Conservation (phyloP, 2,888 invertebrate species). For the Meandrusa payeni region DNA sequence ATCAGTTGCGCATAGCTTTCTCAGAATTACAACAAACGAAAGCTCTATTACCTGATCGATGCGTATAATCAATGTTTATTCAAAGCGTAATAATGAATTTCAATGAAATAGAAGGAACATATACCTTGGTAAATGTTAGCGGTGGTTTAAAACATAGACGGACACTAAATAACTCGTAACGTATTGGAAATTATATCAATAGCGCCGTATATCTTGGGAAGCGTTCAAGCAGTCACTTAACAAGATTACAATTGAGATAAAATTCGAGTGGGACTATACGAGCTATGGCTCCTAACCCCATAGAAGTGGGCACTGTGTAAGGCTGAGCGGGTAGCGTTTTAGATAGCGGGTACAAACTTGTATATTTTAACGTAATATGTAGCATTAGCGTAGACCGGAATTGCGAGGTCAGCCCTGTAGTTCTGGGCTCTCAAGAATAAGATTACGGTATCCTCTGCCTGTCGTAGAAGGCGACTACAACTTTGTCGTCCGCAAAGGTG, state of each 20-base stretch:
- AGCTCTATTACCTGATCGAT: constrained; percentile 22
- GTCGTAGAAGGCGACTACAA: too few relatives aligned
- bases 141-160: constrained; percentile 20
- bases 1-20: constrained; percentile 16
- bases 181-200: constrained; percentile 42
- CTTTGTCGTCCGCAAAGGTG: too few relatives aligned
- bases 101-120: constrained; percentile 23
- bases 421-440: too few relatives aligned
- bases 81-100: constrained; percentile 23
- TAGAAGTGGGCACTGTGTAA: constrained; percentile 13
- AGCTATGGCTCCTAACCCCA: constrained; percentile 41
- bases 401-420: too few relatives aligned
- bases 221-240: constrained; percentile 42
- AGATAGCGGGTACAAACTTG: too few relatives aligned
- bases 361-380: too few relatives aligned
- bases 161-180: constrained; percentile 36
- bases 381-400: too few relatives aligned
- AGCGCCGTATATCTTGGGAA: constrained; percentile 43
- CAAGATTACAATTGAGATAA: constrained; percentile 57
- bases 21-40: constrained; percentile 20
- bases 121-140: constrained; percentile 24
- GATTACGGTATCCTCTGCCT: too few relatives aligned
- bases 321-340: constrained; percentile 11
- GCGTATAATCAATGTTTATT: constrained; percentile 23
- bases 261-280: constrained; percentile 40